Conservation (phyloP, 2,888 invertebrate genomes). For the Scaptomyza polygonia region DNA sequence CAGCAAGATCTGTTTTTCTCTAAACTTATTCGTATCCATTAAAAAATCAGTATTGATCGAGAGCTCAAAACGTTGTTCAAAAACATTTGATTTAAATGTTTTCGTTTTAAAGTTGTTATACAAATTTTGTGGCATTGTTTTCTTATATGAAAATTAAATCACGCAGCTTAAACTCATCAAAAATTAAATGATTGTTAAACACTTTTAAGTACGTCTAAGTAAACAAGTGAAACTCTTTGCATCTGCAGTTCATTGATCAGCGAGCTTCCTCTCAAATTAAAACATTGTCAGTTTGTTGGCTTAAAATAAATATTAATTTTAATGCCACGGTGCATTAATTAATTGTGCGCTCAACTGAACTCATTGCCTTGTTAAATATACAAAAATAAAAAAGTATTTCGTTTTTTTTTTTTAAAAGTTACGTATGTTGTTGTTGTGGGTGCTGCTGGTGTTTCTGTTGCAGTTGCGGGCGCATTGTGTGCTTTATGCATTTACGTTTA, state of each 20-base stretch:
- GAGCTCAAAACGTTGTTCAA: too few species aligned
- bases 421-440: conserved; percentile 4
- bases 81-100: too few species aligned
- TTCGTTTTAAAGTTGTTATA: too few species aligned
- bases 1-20: background rate
- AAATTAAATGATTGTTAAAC: background rate
- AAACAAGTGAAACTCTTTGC: background rate
- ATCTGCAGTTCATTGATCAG: background rate
- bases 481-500: conserved; percentile 58
- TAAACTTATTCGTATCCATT: background rate
- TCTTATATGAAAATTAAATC: too few species aligned
- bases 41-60: too few species aligned
- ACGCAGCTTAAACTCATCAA: background rate
- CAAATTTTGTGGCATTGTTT: too few species aligned
- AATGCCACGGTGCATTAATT: conserved; percentile 52
- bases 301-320: conserved; percentile 62
- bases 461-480: conserved; percentile 13
- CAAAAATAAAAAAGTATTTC: background rate
- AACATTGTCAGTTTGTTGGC: conserved; percentile 18
- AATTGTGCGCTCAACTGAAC: conserved; percentile 42
- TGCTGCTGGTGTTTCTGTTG: conserved; percentile 12
- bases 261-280: background rate
- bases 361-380: conserved; percentile 31
- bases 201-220: background rate
- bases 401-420: conserved; percentile 10